A percentile compares a stretch with the other conserved stretches of the same genome.
phyloP scores from a whole-genome alignment of 2,888 invertebrate species.

The Spisula subtruncata region DNA sequence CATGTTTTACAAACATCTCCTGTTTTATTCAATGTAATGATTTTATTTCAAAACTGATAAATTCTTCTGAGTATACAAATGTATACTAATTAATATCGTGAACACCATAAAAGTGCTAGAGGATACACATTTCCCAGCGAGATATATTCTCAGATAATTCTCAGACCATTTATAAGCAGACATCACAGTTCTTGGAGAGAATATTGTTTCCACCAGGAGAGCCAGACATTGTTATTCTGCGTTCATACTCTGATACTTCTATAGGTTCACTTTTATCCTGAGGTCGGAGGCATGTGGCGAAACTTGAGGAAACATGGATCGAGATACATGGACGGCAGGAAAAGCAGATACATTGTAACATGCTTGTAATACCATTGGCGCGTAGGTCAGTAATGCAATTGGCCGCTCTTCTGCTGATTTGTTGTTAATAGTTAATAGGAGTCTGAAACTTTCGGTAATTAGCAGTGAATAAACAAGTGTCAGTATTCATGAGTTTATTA shows the following conservation, averaged over 20 bases:
- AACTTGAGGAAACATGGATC: not conserved
- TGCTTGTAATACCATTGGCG: not conserved
- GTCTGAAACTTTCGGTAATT: not conserved
- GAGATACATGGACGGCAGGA: too few relatives aligned
- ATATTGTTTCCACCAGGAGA: not conserved
- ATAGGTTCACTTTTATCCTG: not conserved
- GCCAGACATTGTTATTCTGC: not conserved
- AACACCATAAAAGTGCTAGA: too few relatives aligned
- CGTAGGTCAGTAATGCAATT: not conserved
- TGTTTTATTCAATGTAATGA: too few relatives aligned
- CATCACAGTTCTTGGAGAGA: not conserved
- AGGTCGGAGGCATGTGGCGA: not conserved
- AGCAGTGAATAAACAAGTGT: slow-evolving; percentile 20
- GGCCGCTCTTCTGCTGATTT: not conserved
- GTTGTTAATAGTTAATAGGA: not conserved
- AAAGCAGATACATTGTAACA: not conserved
- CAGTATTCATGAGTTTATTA: too few relatives aligned
- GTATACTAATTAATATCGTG: too few relatives aligned
- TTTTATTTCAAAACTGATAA: too few relatives aligned
- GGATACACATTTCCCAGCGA: not conserved
- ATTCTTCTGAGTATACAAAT: too few relatives aligned
- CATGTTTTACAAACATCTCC: too few relatives aligned
- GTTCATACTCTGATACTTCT: not conserved
- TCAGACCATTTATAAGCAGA: slow-evolving; percentile 9
- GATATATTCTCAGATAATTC: too few relatives aligned